Evolutionary conservation across 2,797 vertebrate genomes (phyloP).

Genomic region (Oryzias sinensis): DNA sequence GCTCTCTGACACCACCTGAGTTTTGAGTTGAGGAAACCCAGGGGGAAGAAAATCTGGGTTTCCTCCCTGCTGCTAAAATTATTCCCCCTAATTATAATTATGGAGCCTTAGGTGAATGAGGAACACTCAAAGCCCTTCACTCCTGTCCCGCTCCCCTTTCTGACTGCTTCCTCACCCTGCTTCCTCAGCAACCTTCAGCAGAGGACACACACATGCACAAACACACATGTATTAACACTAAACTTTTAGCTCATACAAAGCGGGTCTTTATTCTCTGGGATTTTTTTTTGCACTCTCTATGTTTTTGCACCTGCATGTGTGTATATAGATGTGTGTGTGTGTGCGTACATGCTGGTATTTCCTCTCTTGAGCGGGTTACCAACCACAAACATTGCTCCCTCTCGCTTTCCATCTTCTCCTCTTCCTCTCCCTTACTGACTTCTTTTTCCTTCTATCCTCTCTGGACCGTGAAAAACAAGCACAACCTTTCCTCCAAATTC

Average conservation of each 20-base stretch:
- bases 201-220: constrained; percentile 58
- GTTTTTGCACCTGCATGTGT: constrained; percentile 80
- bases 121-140: constrained; percentile 66
- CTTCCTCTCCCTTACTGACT: constrained; percentile 60
- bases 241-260: constrained; percentile 74
- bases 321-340: constrained; percentile 40
- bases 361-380: constrained; percentile 69
- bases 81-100: constrained; percentile 65
- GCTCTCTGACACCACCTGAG: constrained; percentile 36
- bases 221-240: constrained; percentile 62
- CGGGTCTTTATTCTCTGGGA: constrained; percentile 75
- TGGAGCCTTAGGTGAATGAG: constrained; percentile 62
- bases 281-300: constrained; percentile 58
- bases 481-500: constrained; percentile 75
- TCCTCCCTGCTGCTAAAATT: constrained; percentile 67
- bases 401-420: constrained; percentile 70
- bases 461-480: constrained; percentile 61
- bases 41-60: constrained; percentile 49
- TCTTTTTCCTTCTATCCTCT: constrained; percentile 46
- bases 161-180: constrained; percentile 72
- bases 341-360: constrained; percentile 61
- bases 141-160: constrained; percentile 49
- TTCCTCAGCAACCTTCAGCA: constrained; percentile 68
- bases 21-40: constrained; percentile 49
- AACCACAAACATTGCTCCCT: constrained; percentile 73